These are phyloP conservation scores for Halotydeus destructor DNA, from an alignment of 1,140 invertebrate species.

Conservation along the genomic window DNA sequence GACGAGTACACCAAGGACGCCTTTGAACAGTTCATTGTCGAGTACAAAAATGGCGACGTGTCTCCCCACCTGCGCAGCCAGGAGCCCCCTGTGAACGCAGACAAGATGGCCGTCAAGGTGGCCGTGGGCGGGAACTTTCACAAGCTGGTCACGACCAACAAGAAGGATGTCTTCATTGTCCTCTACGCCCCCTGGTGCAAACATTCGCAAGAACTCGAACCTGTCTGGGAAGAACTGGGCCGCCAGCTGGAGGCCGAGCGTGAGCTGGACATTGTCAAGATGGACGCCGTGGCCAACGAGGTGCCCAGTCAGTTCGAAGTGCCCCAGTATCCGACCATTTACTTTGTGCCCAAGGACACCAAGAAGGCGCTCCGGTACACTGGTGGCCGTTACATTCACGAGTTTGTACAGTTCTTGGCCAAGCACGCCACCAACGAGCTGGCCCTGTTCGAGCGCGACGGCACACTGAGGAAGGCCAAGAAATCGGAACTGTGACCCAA, in stretches of 20 bases:
- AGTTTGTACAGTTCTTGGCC: conserved; percentile 1
- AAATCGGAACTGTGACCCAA: no score
- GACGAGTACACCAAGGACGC: not conserved
- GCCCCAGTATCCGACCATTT: conserved; percentile 31
- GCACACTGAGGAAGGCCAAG: conserved; percentile 1
- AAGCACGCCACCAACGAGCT: not conserved
- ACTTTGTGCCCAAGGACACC: conserved; percentile 26
- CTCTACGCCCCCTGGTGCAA: conserved; percentile 34
- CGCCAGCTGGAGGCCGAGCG: conserved; percentile 22
- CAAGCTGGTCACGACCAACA: conserved; percentile 23
- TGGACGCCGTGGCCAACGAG: conserved; percentile 33
- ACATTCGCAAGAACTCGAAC: conserved; percentile 29
- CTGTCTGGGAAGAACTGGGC: conserved; percentile 25
- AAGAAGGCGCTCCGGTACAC: conserved; percentile 20
- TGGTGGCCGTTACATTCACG: not conserved
- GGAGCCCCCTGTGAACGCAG: conserved; percentile 5
- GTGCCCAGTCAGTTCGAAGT: conserved; percentile 27
- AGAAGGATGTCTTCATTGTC: conserved; percentile 28
- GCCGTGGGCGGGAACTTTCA: conserved; percentile 23
- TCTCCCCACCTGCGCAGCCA: not conserved
- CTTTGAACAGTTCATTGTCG: not conserved
- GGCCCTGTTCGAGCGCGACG: conserved; percentile 10
- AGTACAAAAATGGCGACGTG: not conserved
- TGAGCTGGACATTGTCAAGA: conserved; percentile 28
- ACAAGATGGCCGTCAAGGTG: conserved; percentile 7